Percentiles rank a stretch among this genome's conserved stretches.
Conservation (phyloP, 2,888 invertebrate species). For the Lepidochrysops patricia region DNA sequence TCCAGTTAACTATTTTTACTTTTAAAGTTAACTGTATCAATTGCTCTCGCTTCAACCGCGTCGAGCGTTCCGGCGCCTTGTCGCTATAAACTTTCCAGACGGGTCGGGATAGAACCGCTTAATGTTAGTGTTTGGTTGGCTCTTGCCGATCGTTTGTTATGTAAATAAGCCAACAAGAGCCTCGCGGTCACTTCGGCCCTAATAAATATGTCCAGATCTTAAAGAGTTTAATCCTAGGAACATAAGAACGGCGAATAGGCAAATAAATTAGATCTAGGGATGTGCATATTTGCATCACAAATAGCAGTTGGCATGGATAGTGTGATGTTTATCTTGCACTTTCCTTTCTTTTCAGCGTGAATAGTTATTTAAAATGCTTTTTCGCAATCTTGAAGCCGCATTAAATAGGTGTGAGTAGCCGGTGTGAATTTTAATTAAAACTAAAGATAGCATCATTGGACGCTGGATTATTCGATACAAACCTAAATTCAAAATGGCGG, state of each 20-base stretch:
- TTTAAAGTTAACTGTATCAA: constrained; percentile 12
- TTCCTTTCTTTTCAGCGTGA: background rate
- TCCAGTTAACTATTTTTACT: constrained; percentile 15
- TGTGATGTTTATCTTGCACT: background rate
- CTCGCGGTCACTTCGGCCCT: background rate
- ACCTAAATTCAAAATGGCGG: background rate
- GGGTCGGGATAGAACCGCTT: constrained; percentile 33
- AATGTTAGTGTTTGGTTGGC: constrained; percentile 8
- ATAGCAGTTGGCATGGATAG: constrained; percentile 1
- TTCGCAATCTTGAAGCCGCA: background rate
- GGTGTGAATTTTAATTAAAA: too few relatives aligned
- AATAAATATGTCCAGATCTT: constrained; percentile 9
- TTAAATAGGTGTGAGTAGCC: too few relatives aligned
- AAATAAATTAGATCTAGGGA: background rate
- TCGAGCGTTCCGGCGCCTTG: constrained; percentile 26
- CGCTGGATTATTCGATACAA: too few relatives aligned
- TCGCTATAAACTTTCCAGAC: constrained; percentile 45
- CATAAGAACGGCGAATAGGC: background rate
- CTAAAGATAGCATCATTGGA: too few relatives aligned
- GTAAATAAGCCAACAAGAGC: constrained; percentile 5
- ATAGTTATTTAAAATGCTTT: background rate
- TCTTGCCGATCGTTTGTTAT: constrained; percentile 8
- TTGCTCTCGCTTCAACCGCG: constrained; percentile 6
- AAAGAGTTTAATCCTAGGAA: background rate
- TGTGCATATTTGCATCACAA: background rate